A percentile compares a stretch with the other conserved stretches of the same genome.
Evolutionary conservation across 2,888 invertebrate genomes (phyloP).

Genomic region (Nephrotoma flavescens): DNA sequence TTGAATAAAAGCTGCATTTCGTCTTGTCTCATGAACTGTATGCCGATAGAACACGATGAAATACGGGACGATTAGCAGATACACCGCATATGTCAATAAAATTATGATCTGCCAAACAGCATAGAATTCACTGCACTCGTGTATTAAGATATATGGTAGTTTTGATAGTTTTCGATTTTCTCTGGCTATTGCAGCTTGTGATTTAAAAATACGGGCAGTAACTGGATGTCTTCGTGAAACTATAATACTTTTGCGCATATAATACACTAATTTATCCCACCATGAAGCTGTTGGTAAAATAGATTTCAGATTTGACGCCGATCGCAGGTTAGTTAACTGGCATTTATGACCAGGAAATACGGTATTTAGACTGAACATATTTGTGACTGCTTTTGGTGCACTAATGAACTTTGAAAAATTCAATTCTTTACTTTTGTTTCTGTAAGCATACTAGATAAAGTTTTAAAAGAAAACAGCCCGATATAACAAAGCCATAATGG

Average conservation of each 20-base stretch:
- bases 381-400: no score
- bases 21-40: neutral
- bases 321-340: neutral
- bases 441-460: no score
- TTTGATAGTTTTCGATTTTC: slow-evolving; percentile 6
- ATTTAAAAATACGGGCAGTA: neutral
- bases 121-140: slow-evolving; percentile 1
- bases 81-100: neutral
- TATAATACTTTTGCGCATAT: neutral
- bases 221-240: slow-evolving; percentile 5
- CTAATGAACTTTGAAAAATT: no score
- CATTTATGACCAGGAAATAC: no score
- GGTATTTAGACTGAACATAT: no score
- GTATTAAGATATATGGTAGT: slow-evolving; percentile 1
- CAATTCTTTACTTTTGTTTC: no score
- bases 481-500: no score
- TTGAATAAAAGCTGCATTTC: no score
- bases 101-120: neutral
- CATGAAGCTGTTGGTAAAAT: slow-evolving; percentile 4
- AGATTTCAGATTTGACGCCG: neutral
- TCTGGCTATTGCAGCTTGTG: neutral
- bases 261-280: neutral
- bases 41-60: neutral
- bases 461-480: no score
- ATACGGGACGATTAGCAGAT: neutral